Base-by-base conservation (phyloP, 2,797 vertebrate species). In the Karalla daura region DNA sequence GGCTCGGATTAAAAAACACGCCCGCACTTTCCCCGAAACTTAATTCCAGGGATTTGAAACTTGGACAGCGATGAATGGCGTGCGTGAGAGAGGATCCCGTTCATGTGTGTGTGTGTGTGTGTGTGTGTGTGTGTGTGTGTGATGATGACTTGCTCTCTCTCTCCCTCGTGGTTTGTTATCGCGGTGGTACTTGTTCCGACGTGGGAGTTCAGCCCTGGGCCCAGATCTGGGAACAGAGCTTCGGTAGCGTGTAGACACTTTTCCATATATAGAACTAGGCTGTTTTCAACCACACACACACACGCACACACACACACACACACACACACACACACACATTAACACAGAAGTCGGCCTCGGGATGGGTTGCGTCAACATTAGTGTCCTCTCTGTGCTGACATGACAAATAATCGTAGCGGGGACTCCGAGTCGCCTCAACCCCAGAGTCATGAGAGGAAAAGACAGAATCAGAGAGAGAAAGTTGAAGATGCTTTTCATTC, bases 221-320 rank as follows among this genome's bases (percentile, higher is more conserved):
- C 58, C 27, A 49, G 65, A 46, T 70, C 82, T 55, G 63, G 63
- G 49, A 78, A 17, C 59, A 59, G 51, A 46, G 54, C 24, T 67
- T 74, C 27, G 35, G 7, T 60, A 51, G 63, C 70, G 71, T 39
- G 28, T 8, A 11, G 44, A 66, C n/a, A n/a, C 63, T 12, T 62
- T 37, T 63, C 84, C 79, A 66, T 84, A 80, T 85, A 84, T 81
- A 81, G 86, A 84, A 61, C 53, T 32, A 32, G 33, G 23, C 66
- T 67, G 43, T 78, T 72, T 67, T 55, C 23, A 39, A n/a, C 32
- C 27, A 27, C 43, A 47, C 36, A 15, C 50, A 35, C 78, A 70
- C 78, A 65, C 27, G 24, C 43, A 47, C 36, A 15, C 50, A 35
- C 78, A 70, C 78, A 65, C 27, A 27, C 43, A 47, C 36, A 15